Evolutionary conservation across 2,113 vertebrate species (phyloP).

Genomic region (Asarcornis scutulata): DNA sequence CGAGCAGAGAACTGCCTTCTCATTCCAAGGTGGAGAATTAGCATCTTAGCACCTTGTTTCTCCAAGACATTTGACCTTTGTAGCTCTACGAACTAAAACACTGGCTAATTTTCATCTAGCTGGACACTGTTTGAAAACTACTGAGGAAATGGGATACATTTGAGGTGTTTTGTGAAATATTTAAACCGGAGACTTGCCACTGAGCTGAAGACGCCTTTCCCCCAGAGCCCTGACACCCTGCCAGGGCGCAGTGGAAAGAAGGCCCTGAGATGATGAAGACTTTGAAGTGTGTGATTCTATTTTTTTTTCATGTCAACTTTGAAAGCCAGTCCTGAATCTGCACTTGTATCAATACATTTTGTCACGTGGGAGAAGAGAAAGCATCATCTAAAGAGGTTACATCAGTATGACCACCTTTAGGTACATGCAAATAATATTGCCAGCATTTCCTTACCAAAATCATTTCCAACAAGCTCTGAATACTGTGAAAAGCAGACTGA

Average conservation of each 20-base stretch:
- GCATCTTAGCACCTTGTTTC: slow-evolving; percentile 45
- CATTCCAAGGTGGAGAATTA: slow-evolving; percentile 7
- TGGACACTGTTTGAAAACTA: not conserved
- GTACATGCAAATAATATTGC: not conserved
- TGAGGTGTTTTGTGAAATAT: slow-evolving; percentile 14
- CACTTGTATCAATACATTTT: not conserved
- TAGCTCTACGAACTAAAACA: not conserved
- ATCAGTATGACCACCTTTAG: fast-evolving
- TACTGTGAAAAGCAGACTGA: not conserved
- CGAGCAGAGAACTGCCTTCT: not conserved
- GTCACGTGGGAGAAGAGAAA: not conserved
- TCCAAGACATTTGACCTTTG: slow-evolving; percentile 43
- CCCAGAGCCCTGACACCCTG: not conserved
- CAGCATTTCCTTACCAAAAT: not conserved
- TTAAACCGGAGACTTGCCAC: not conserved
- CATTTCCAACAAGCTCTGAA: not conserved
- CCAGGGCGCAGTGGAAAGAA: fast-evolving
- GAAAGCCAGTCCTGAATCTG: not conserved
- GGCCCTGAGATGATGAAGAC: not conserved
- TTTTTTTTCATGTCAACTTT: not conserved
- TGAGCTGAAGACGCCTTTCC: not conserved
- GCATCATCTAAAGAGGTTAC: not conserved
- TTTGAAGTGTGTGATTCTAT: not conserved
- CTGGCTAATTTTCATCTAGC: slow-evolving; percentile 58
- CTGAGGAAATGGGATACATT: not conserved